Evolutionary conservation across 2,113 vertebrate genomes (phyloP).

Genomic region (Rutilus rutilus): DNA sequence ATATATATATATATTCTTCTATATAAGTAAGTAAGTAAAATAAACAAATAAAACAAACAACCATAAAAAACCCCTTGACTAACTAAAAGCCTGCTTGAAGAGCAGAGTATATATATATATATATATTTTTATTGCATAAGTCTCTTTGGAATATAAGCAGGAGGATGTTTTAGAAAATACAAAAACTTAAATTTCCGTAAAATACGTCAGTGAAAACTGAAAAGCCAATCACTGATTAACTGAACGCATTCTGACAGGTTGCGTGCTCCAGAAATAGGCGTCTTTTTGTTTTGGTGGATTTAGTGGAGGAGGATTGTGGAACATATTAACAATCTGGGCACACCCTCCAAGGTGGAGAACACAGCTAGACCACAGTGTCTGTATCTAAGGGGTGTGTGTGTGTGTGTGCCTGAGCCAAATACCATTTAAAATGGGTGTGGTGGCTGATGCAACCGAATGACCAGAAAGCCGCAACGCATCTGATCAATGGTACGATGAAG

Average conservation of each 20-base stretch:
- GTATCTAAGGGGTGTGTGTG: neutral
- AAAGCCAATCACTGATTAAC: conserved; percentile 30
- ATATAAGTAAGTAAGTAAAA: no score
- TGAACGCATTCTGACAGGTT: conserved; percentile 3
- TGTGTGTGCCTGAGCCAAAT: conserved; percentile 2
- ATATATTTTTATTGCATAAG: no score
- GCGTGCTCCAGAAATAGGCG: neutral
- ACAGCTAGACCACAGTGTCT: conserved; percentile 3
- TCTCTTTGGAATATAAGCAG: no score
- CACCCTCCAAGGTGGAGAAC: conserved; percentile 24
- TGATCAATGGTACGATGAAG: neutral
- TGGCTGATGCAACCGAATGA: neutral
- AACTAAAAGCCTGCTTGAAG: no score
- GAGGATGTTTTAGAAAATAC: no score
- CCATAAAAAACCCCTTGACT: no score
- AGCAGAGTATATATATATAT: no score
- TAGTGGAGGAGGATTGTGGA: conserved; percentile 31
- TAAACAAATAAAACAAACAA: no score
- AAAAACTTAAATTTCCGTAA: neutral
- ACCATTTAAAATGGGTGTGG: neutral
- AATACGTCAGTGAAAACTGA: neutral
- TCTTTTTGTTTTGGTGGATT: conserved; percentile 9
- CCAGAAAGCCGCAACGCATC: neutral
- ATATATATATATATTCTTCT: no score
- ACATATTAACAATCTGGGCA: conserved; percentile 29